phyloP scores from a whole-genome alignment of 1,140 invertebrate species.

The Eciton burchellii region DNA sequence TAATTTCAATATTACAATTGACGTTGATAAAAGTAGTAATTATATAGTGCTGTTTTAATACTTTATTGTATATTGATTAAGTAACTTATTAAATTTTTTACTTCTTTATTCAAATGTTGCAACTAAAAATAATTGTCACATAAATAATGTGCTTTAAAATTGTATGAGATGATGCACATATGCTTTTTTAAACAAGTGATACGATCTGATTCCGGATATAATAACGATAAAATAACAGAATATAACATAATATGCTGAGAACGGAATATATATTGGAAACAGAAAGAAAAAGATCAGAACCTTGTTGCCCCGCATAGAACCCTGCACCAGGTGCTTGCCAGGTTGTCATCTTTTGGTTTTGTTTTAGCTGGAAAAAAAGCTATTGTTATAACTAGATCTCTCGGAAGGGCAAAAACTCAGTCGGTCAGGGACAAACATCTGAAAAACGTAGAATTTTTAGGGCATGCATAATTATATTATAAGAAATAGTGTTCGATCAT shows the following conservation, averaged over 20 bases:
- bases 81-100: not conserved
- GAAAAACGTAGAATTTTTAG: not conserved
- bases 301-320: conserved; percentile 82
- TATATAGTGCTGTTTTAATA: too few species aligned
- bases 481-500: too few species aligned
- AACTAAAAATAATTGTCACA: conserved; percentile 19
- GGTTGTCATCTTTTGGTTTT: conserved; percentile 80
- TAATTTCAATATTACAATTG: too few species aligned
- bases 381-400: conserved; percentile 72
- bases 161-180: conserved; percentile 18
- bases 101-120: not conserved
- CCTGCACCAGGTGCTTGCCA: conserved; percentile 82
- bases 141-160: conserved; percentile 10
- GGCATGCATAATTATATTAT: not conserved
- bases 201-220: conserved; percentile 26
- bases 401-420: not conserved
- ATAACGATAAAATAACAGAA: conserved; percentile 24
- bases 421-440: not conserved
- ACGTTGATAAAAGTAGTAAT: not conserved
- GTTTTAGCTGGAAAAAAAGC: conserved; percentile 81
- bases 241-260: not conserved
- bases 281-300: conserved; percentile 76
- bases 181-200: conserved; percentile 55
- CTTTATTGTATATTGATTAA: not conserved
- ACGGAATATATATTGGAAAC: conserved; percentile 48